A percentile compares a stretch with the other conserved stretches of the same genome.
These are phyloP conservation scores for Prinia subflava DNA, from an alignment of 2,113 vertebrate genomes.

Conservation along the genomic window DNA sequence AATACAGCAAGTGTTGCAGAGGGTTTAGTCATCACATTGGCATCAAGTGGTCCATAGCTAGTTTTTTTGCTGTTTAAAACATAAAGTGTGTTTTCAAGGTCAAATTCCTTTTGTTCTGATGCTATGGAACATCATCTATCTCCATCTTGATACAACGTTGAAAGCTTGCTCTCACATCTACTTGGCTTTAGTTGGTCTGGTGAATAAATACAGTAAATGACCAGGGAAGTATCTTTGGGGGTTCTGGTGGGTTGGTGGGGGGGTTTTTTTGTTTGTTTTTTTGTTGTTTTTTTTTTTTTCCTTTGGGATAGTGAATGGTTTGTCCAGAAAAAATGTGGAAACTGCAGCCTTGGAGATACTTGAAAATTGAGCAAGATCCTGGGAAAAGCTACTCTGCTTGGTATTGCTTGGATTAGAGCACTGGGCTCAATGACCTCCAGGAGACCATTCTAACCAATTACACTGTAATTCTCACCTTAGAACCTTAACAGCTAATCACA, in stretches of 20 bases:
- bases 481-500: neutral
- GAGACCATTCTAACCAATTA: neutral
- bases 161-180: neutral
- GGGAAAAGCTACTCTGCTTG: neutral
- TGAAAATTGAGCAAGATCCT: neutral
- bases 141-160: neutral
- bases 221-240: neutral
- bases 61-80: neutral
- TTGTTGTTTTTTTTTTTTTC: neutral
- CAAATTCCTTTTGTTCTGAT: neutral
- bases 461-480: neutral
- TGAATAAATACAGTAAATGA: neutral
- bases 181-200: neutral
- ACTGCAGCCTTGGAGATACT: neutral
- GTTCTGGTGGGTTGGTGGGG: accelerated
- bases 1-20: neutral
- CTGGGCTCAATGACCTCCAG: neutral
- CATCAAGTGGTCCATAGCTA: neutral
- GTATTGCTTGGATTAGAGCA: neutral
- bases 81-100: neutral
- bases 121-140: neutral
- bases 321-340: neutral
- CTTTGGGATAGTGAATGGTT: neutral
- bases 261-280: too few relatives aligned
- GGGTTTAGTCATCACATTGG: neutral